These are phyloP conservation scores for Okapia johnstoni DNA, from an alignment of 2,113 vertebrate genomes.

Conservation along the genomic window DNA sequence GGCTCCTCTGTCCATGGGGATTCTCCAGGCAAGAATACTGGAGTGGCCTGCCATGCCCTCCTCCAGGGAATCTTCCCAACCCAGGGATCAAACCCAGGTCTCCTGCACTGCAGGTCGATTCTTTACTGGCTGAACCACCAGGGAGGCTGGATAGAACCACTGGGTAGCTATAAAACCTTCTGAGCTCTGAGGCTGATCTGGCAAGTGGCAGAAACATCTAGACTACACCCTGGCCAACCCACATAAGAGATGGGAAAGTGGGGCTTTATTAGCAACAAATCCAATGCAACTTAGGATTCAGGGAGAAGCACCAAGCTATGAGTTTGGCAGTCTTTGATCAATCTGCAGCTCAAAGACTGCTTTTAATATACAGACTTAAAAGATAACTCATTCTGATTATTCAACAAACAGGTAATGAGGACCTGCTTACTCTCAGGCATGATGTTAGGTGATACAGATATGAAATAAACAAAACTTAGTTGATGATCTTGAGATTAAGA, in stretches of 20 bases:
- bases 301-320: background rate
- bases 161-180: background rate
- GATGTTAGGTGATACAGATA: background rate
- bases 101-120: background rate
- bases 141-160: background rate
- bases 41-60: background rate
- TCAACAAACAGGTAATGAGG: background rate
- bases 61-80: background rate
- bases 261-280: background rate
- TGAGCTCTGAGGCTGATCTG: background rate
- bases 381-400: background rate
- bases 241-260: background rate
- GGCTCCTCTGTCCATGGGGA: background rate
- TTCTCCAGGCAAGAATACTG: background rate
- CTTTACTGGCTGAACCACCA: background rate
- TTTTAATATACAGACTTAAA: background rate
- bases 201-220: background rate
- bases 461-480: background rate
- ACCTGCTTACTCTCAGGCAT: background rate
- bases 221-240: background rate
- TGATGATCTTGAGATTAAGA: background rate
- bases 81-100: background rate
- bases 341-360: background rate
- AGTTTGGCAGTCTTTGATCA: background rate
- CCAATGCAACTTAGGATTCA: background rate